Evolutionary conservation across 2,797 vertebrate genomes (phyloP), one percentile per base, ranked within the genome.

Genomic region (Coregonus sp.): DNA sequence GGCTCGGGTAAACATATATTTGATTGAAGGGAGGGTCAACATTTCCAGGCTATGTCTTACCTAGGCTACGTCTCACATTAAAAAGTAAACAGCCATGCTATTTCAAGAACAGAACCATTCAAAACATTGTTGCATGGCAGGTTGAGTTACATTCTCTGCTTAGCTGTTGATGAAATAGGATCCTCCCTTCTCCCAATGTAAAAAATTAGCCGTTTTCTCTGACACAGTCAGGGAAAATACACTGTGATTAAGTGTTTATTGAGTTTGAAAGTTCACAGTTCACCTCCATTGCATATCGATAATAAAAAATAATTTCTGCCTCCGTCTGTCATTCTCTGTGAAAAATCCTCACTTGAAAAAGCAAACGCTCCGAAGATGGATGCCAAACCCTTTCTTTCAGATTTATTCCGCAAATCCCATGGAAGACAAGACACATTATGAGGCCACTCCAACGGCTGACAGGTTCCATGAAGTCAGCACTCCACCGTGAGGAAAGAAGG

Each of bases 321-420:
- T 50, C 69, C 2, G n/a, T 68, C 47, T 31, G n/a, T 51, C 59
- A 71, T 52, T 31, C 56, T 40, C 33, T 25, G 7, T 20, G 35
- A 52, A 15, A 35, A 12, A 40, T 47, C n/a, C 72, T 61, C 37
- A 37, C 7, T 35, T 37, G 35, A 40, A 47, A 63, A 14, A 40
- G 70, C 5, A 20, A 37, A 9, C 4, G 4, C 56, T 14, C 3
- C 5, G 59, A 40, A 40, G 72, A 73, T 16, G 56, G n/a, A 56
- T 9, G 33, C 15, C 40, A 20, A 40, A n/a, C 37, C 20, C 37
- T 50, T 50, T 51, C 20, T 40, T n/a, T 50, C 40, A 7, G 47
- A 75, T 75, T 71, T 80, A 82, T 83, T 82, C 56, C 63, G 67
- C 81, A 25, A 52, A 56, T 33, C 67, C 70, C 16, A 50, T 7